A percentile compares a stretch with the other conserved stretches of the same genome.
Evolutionary conservation across 2,888 invertebrate species (phyloP).

Genomic region (Pantelozetes paolii): DNA sequence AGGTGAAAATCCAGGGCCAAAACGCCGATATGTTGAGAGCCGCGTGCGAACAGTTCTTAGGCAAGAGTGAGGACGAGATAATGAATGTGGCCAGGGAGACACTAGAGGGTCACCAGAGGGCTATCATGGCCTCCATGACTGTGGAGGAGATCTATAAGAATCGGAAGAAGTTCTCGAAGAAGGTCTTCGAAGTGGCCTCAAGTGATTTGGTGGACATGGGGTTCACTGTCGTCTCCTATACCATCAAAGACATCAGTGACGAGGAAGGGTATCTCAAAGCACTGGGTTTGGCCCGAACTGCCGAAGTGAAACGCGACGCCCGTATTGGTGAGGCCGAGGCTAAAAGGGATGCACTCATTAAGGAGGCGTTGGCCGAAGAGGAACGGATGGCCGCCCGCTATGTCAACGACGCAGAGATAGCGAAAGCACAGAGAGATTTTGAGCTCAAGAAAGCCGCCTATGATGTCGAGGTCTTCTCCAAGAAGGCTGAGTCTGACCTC

Average conservation of each 20-base stretch:
- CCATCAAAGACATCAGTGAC: conserved; percentile 86
- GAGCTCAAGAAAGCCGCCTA: conserved; percentile 95
- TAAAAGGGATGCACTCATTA: conserved; percentile 68
- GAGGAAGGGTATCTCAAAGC: conserved; percentile 94
- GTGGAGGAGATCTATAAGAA: conserved; percentile 96
- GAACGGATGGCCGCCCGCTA: conserved; percentile 74
- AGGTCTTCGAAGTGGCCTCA: conserved; percentile 87
- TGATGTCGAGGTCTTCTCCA: conserved; percentile 93
- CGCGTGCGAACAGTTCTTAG: conserved; percentile 89
- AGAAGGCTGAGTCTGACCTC: conserved; percentile 87
- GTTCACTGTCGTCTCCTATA: conserved; percentile 90
- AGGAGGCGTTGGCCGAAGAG: conserved; percentile 41
- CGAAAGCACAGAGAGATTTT: conserved; percentile 92
- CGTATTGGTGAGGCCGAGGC: conserved; percentile 97
- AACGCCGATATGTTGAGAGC: conserved; percentile 83
- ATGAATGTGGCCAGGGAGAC: conserved; percentile 87
- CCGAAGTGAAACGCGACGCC: conserved; percentile 91
- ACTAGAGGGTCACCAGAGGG: conserved; percentile 86
- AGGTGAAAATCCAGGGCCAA: conserved; percentile 73
- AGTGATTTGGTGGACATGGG: conserved; percentile 95
- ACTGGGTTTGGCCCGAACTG: conserved; percentile 84
- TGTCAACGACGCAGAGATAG: conserved; percentile 93
- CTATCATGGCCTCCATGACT: conserved; percentile 95
- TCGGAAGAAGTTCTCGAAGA: conserved; percentile 87
- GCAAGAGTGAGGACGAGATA: conserved; percentile 79